Percentiles rank a stretch among this genome's conserved stretches.
These are phyloP conservation scores for Drosophila serrata DNA, from an alignment of 1,140 invertebrate species.

Conservation along the genomic window DNA sequence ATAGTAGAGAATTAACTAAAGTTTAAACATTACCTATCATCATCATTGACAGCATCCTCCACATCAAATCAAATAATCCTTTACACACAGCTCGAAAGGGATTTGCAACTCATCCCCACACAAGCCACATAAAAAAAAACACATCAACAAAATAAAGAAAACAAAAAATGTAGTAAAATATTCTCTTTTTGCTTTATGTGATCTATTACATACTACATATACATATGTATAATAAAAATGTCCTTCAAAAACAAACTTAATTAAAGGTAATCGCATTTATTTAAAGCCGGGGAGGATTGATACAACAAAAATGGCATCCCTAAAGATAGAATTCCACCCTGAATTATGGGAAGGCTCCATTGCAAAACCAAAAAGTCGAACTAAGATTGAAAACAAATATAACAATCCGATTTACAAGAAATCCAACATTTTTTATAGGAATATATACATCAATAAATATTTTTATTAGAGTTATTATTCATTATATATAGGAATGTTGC, in stretches of 20 bases:
- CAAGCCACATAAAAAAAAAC: constrained; percentile 31
- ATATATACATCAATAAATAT: constrained; percentile 28
- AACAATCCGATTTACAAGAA: not conserved
- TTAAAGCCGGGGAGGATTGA: not conserved
- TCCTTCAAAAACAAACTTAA: constrained; percentile 65
- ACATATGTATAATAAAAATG: constrained; percentile 79
- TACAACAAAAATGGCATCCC: too few species aligned
- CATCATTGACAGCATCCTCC: constrained; percentile 12
- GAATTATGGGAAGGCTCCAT: too few species aligned
- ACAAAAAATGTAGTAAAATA: constrained; percentile 79
- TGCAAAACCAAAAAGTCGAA: too few species aligned
- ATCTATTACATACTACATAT: constrained; percentile 78
- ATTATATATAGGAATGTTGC: constrained; percentile 47
- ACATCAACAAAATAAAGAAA: constrained; percentile 51
- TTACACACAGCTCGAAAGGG: constrained; percentile 37
- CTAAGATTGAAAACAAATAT: not conserved
- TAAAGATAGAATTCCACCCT: too few species aligned
- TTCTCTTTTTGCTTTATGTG: constrained; percentile 84
- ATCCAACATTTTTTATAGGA: not conserved
- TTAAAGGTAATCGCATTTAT: not conserved
- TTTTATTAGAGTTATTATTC: constrained; percentile 5
- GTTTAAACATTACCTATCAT: constrained; percentile 45
- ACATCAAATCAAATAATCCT: constrained; percentile 33
- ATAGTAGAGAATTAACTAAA: constrained; percentile 73
- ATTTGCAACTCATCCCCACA: constrained; percentile 42